Conservation (phyloP, 1,140 invertebrate species). For the Pseudomyrmex cubaensis region DNA sequence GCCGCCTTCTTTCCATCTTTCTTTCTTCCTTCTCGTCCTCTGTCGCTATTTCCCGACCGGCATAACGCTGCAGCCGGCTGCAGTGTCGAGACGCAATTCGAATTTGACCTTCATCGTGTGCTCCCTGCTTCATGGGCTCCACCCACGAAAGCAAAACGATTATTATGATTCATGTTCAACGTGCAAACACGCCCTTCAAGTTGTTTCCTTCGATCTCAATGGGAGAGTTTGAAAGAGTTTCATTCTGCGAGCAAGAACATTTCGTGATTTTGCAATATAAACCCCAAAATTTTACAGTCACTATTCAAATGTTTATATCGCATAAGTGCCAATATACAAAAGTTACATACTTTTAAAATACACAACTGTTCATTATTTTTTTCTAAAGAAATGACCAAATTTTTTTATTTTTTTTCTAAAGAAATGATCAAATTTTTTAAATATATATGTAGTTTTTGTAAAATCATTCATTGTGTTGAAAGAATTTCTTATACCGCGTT, state of each 20-base stretch:
- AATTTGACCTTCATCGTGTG: slow-evolving; percentile 76
- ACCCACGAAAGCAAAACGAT: slow-evolving; percentile 64
- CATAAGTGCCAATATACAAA: not conserved
- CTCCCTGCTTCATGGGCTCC: slow-evolving; percentile 61
- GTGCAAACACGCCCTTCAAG: slow-evolving; percentile 60
- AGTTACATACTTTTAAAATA: not conserved
- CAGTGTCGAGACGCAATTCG: slow-evolving; percentile 66
- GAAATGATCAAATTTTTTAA: too few species aligned
- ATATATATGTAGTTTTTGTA: not conserved
- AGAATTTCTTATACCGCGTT: not conserved
- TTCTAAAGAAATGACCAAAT: too few species aligned
- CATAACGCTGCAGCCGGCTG: slow-evolving; percentile 59
- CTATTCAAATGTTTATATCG: too few species aligned
- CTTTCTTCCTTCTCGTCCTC: slow-evolving; percentile 26
- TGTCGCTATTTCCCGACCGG: not conserved
- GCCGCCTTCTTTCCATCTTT: slow-evolving; percentile 19
- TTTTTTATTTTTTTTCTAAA: too few species aligned
- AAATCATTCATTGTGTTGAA: not conserved
- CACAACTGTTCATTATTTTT: not conserved
- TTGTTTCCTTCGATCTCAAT: slow-evolving; percentile 19
- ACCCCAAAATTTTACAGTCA: too few species aligned
- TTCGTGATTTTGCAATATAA: not conserved
- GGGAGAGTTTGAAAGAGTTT: slow-evolving; percentile 14
- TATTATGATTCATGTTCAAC: slow-evolving; percentile 60
- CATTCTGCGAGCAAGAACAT: not conserved